Percentiles rank a stretch among this genome's conserved stretches.
Conservation (phyloP, 2,888 invertebrate genomes). For the Myopa testacea region DNA sequence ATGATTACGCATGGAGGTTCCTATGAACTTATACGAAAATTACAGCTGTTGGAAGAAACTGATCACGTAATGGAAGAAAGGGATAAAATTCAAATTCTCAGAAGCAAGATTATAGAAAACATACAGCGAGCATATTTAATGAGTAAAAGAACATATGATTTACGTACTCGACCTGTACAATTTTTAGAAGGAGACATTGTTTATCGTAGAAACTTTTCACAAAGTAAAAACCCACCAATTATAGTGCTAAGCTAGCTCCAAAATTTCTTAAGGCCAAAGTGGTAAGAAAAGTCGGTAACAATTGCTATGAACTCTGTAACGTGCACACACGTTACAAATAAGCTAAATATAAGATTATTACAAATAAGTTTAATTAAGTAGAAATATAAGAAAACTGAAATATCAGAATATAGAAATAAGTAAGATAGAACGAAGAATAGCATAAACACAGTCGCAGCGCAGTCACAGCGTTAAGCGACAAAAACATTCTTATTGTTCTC, state of each 20-base stretch:
- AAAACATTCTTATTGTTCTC: too few relatives aligned
- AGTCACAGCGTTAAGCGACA: too few relatives aligned
- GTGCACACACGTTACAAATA: too few relatives aligned
- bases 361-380: too few relatives aligned
- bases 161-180: background rate
- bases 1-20: constrained; percentile 12
- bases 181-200: constrained; percentile 17
- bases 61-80: constrained; percentile 24
- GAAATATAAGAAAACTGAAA: too few relatives aligned
- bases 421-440: too few relatives aligned
- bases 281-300: constrained; percentile 4
- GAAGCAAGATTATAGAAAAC: too few relatives aligned
- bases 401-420: too few relatives aligned
- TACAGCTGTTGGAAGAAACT: constrained; percentile 4
- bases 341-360: too few relatives aligned
- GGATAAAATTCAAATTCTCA: too few relatives aligned
- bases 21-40: constrained; percentile 12
- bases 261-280: constrained; percentile 36
- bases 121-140: constrained; percentile 4
- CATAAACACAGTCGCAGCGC: too few relatives aligned
- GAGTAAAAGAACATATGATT: constrained; percentile 16
- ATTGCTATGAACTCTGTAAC: constrained; percentile 23
- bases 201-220: constrained; percentile 15
- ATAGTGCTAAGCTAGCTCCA: constrained; percentile 39
- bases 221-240: constrained; percentile 24